Conservation (phyloP, 2,888 invertebrate genomes). For the Habrosyne pyritoides region DNA sequence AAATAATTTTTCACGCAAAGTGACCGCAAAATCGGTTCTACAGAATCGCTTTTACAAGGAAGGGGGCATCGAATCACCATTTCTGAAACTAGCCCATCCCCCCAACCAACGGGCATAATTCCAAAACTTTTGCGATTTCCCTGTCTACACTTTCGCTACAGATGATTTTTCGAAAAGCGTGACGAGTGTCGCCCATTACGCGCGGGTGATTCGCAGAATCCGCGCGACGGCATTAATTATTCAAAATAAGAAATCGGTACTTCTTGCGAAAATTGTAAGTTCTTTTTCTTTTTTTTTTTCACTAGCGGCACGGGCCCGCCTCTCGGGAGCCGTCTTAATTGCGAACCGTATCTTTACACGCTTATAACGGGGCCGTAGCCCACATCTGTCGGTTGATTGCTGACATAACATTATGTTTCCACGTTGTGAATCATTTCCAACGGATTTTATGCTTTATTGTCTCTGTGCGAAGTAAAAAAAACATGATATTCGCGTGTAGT, state of each 20-base stretch:
- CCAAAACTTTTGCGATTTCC: conserved; percentile 30
- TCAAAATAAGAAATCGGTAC: conserved; percentile 37
- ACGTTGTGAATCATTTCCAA: conserved; percentile 24
- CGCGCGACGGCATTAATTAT: conserved; percentile 44
- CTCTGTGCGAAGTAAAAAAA: conserved; percentile 20
- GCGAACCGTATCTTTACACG: conserved; percentile 45
- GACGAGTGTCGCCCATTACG: conserved; percentile 26
- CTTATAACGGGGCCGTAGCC: conserved; percentile 56
- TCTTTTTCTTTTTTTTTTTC: conserved; percentile 48
- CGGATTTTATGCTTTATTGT: conserved; percentile 48
- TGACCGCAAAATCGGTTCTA: conserved; percentile 31
- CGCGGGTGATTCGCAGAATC: conserved; percentile 43
- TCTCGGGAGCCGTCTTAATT: conserved; percentile 58
- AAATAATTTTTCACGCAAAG: conserved; percentile 22
- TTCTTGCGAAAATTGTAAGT: conserved; percentile 44
- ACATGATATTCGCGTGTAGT: conserved; percentile 25
- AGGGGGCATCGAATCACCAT: conserved; percentile 17
- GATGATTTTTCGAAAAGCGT: conserved; percentile 29
- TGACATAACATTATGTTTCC: conserved; percentile 39
- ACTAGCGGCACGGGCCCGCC: conserved; percentile 50
- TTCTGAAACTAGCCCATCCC: conserved; percentile 32
- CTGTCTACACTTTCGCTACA: conserved; percentile 25
- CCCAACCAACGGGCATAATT: conserved; percentile 22
- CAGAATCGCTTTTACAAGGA: conserved; percentile 29
- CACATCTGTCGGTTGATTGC: conserved; percentile 59